Base-by-base conservation (phyloP, 2,888 invertebrate species). In the Nineta flava region DNA sequence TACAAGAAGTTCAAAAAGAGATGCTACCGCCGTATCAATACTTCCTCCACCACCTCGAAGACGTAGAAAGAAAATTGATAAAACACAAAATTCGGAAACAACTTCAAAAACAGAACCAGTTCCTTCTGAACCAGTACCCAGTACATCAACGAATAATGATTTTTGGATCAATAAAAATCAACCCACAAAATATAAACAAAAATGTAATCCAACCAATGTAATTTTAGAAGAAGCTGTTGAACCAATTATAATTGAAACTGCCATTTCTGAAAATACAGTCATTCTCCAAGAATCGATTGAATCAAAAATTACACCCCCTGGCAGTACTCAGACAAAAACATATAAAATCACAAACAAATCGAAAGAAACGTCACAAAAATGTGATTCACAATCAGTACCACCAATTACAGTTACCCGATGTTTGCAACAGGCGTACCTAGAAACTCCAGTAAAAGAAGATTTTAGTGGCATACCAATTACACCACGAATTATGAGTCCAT, bases 381-480 rank as follows among this genome's bases (percentile, higher is more conserved):
- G n/a, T n/a, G n/a, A n/a, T 6, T 26, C 26, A 6, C 26, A 26
- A 26, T 6, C 26, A 26, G 2, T 26, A 26, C 5, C 2, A 6
- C 26, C 26, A 26, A 26, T 26, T 26, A 6, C 26, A 26, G 55
- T 57, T 3, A 58, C 55, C 38, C 51, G 57, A 34, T 61, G 59
- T 51, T 53, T 61, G 17, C 57, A 52, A 9, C 58, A n/a, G n/a
- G n/a, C 61, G 1, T 48, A 58, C 40, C 51, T 64, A 12, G 59
- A 58, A 50, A 60, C 60, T 7, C 62, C 62, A 2, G 47, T 56
- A 15, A 62, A 62, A 51, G 50, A 50, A 16, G 50, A 53, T 55
- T 34, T 40, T 16, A 38, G 34, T 45, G 10, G 46, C 7, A 34
- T 57, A 10, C 63, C 63, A 9, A 61, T 61, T 55, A 64, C 63